phyloP scores from a whole-genome alignment of 2,888 invertebrate species.

The Agrotis segetum region DNA sequence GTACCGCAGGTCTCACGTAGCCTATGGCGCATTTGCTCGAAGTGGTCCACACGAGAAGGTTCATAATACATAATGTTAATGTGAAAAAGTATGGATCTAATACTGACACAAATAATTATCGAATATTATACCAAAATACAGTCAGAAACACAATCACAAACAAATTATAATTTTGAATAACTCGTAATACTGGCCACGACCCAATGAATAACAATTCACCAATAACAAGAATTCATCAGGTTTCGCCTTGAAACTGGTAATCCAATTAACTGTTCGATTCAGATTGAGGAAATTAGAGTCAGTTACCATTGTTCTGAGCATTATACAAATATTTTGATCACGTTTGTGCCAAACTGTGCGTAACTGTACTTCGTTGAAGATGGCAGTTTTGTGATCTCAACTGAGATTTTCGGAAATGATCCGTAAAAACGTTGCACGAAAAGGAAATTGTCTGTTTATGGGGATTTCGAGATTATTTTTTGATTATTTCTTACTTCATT shows the following conservation, averaged over 20 bases:
- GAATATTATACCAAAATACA: neutral
- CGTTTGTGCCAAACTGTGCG: slow-evolving; percentile 55
- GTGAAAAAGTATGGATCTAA: neutral
- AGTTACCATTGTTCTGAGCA: slow-evolving; percentile 40
- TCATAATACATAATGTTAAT: no score
- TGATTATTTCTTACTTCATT: slow-evolving; percentile 1
- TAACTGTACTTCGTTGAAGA: slow-evolving; percentile 36
- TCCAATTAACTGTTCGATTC: slow-evolving; percentile 57
- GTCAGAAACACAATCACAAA: slow-evolving; percentile 20
- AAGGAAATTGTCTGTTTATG: slow-evolving; percentile 25
- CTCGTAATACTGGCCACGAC: slow-evolving; percentile 10
- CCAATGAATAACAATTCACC: slow-evolving; percentile 46
- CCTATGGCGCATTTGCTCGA: no score
- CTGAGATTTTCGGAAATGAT: slow-evolving; percentile 32
- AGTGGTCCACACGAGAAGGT: no score
- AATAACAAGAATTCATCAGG: slow-evolving; percentile 46
- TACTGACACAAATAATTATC: neutral
- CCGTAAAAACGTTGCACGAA: slow-evolving; percentile 18
- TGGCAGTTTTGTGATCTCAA: slow-evolving; percentile 27
- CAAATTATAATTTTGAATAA: slow-evolving; percentile 35
- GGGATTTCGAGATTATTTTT: slow-evolving; percentile 1
- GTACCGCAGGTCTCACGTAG: no score
- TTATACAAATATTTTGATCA: slow-evolving; percentile 64
- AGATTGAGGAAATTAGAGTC: slow-evolving; percentile 53
- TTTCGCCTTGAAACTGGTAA: slow-evolving; percentile 50